These are phyloP conservation scores for Drosophila hydei DNA, from an alignment of 1,140 invertebrate species.

Conservation along the genomic window DNA sequence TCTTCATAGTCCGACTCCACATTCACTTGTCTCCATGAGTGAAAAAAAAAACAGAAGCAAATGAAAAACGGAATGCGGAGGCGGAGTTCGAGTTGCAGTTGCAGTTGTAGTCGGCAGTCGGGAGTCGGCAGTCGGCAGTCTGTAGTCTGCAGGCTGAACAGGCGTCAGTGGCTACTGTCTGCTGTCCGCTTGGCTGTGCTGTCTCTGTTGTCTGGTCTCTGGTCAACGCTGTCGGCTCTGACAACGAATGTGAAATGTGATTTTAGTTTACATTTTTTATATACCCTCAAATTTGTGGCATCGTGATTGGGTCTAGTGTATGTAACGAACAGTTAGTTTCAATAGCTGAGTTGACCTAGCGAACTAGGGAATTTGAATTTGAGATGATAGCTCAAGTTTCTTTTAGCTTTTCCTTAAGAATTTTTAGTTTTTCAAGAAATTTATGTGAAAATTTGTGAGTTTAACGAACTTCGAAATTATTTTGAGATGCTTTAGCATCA, in stretches of 20 bases:
- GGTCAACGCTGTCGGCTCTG: conserved; percentile 31
- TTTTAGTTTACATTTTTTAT: conserved; percentile 16
- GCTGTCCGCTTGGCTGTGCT: conserved; percentile 10
- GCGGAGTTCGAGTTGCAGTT: conserved; percentile 23
- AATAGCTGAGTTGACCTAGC: too few relatives aligned
- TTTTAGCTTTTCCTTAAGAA: too few relatives aligned
- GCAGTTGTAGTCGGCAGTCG: conserved; percentile 20
- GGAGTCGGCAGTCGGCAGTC: neutral
- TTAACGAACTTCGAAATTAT: too few relatives aligned
- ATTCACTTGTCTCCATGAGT: conserved; percentile 65
- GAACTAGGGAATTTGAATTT: too few relatives aligned
- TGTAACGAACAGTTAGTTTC: too few relatives aligned
- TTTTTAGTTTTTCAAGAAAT: too few relatives aligned
- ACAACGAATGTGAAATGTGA: conserved; percentile 57
- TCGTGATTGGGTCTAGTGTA: neutral
- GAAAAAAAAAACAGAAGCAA: conserved; percentile 60
- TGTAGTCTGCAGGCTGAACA: conserved; percentile 2
- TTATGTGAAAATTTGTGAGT: too few relatives aligned
- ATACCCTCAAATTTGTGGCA: neutral
- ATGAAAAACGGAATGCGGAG: conserved; percentile 31
- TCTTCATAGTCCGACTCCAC: conserved; percentile 44
- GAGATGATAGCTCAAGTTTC: too few relatives aligned
- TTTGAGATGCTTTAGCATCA: too few relatives aligned
- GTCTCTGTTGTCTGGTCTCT: conserved; percentile 21
- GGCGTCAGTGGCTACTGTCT: conserved; percentile 53